Evolutionary conservation across 92 coral and sea anemone species (phyloP).

Genomic region (Epizoanthus rinbou): DNA sequence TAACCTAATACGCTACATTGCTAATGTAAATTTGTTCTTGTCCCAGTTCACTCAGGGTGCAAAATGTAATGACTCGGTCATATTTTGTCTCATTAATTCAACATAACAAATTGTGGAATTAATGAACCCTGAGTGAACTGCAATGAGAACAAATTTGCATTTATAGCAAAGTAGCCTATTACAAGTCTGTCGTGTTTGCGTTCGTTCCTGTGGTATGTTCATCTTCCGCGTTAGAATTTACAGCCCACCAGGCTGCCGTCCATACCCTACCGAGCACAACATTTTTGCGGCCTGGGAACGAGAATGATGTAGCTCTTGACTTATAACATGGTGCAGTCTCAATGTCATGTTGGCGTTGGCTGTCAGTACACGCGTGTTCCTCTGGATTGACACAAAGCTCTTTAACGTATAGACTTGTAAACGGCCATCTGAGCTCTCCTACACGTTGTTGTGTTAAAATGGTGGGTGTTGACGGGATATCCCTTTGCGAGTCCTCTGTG

Average conservation of each 20-base stretch:
- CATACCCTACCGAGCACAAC: constrained; percentile 37
- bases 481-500: not conserved
- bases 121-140: too few relatives aligned
- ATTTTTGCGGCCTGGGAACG: constrained; percentile 37
- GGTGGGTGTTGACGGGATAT: not conserved
- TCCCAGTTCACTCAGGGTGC: too few relatives aligned
- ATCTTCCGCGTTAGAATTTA: not conserved
- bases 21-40: too few relatives aligned
- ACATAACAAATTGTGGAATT: too few relatives aligned
- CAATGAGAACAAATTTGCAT: too few relatives aligned
- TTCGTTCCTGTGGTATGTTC: constrained; percentile 3
- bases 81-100: too few relatives aligned
- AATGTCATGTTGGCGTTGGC: constrained; percentile 13
- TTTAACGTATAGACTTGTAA: constrained; percentile 26
- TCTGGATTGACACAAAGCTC: constrained; percentile 5
- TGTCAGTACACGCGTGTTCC: constrained; percentile 3
- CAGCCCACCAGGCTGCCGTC: constrained; percentile 42
- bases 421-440: constrained; percentile 27
- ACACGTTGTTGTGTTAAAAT: not conserved
- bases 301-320: not conserved
- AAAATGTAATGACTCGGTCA: too few relatives aligned
- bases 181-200: not conserved
- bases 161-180: not conserved
- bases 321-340: not conserved
- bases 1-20: too few relatives aligned